A percentile compares a stretch with the other conserved stretches of the same genome.
These are phyloP conservation scores for Troglohyphantes excavatus DNA, from an alignment of 2,888 invertebrate genomes.

Conservation along the genomic window DNA sequence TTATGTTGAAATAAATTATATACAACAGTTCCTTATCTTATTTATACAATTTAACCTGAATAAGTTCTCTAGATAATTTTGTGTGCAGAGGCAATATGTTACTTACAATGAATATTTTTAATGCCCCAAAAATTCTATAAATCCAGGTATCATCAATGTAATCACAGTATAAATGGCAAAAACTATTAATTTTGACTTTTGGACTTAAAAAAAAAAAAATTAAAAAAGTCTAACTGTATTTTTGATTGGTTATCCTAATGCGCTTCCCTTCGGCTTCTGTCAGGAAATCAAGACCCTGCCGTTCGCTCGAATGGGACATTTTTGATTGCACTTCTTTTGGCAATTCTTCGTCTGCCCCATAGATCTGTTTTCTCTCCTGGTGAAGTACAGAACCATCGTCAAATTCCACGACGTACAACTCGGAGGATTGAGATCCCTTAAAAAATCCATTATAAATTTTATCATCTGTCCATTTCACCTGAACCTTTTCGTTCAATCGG, in stretches of 20 bases:
- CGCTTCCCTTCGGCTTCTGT: constrained; percentile 67
- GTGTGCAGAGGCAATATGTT: not conserved
- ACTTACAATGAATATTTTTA: not conserved
- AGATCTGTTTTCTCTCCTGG: constrained; percentile 85
- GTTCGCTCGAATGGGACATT: constrained; percentile 82
- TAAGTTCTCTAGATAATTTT: not conserved
- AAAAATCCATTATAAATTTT: constrained; percentile 84
- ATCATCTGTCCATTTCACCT: constrained; percentile 85
- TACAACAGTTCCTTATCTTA: not conserved
- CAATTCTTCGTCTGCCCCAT: constrained; percentile 85
- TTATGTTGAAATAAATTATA: not conserved
- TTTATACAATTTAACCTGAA: not conserved
- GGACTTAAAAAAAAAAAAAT: too few species aligned
- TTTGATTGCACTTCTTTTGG: constrained; percentile 85
- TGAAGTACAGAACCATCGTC: constrained; percentile 83
- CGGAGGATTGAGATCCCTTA: constrained; percentile 82
- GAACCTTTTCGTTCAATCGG: constrained; percentile 84
- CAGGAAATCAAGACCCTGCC: constrained; percentile 80
- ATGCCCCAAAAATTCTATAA: not conserved
- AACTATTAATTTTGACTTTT: too few species aligned
- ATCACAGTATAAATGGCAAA: not conserved
- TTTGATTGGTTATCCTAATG: constrained; percentile 64
- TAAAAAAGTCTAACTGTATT: constrained; percentile 50
- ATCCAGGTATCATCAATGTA: not conserved
- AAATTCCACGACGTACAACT: constrained; percentile 82